Evolutionary conservation across 1,140 invertebrate genomes (phyloP).

Genomic region (Agraylea sexmaculata): DNA sequence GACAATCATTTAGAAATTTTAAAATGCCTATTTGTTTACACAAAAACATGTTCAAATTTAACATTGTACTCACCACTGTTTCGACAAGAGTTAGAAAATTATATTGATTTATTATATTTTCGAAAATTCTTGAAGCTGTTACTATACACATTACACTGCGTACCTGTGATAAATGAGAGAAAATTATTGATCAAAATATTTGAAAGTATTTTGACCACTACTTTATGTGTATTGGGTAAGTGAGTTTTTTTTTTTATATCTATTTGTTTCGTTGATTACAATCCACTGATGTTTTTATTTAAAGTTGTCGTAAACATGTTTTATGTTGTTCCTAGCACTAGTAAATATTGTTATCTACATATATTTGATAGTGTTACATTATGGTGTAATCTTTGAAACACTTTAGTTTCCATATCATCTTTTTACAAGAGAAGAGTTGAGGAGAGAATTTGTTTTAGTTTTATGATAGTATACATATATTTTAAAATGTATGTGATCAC

Average conservation of each 20-base stretch:
- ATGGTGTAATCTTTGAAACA: no score
- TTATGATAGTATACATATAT: no score
- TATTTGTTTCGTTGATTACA: constrained; percentile 6
- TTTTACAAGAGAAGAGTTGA: no score
- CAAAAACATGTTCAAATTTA: constrained; percentile 45
- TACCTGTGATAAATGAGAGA: constrained; percentile 21
- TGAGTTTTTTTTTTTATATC: constrained; percentile 11
- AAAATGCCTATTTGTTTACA: constrained; percentile 35
- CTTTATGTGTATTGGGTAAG: constrained; percentile 33
- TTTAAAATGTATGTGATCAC: no score
- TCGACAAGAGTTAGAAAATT: constrained; percentile 32
- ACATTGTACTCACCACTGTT: constrained; percentile 46
- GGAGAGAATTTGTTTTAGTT: no score
- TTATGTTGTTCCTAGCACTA: no score
- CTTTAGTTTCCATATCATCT: no score
- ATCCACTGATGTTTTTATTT: no score
- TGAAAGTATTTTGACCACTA: constrained; percentile 34
- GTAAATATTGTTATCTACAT: no score
- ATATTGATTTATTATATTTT: constrained; percentile 26
- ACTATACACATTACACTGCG: constrained; percentile 26
- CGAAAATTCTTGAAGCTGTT: constrained; percentile 31
- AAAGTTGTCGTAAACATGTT: no score
- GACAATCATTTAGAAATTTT: constrained; percentile 27
- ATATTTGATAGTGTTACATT: no score
- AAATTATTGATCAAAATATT: constrained; percentile 29